Percentiles rank a stretch among this genome's conserved stretches.
phyloP scores from a whole-genome alignment of 1,140 invertebrate genomes.

The Pogonognathellus flavescens region DNA sequence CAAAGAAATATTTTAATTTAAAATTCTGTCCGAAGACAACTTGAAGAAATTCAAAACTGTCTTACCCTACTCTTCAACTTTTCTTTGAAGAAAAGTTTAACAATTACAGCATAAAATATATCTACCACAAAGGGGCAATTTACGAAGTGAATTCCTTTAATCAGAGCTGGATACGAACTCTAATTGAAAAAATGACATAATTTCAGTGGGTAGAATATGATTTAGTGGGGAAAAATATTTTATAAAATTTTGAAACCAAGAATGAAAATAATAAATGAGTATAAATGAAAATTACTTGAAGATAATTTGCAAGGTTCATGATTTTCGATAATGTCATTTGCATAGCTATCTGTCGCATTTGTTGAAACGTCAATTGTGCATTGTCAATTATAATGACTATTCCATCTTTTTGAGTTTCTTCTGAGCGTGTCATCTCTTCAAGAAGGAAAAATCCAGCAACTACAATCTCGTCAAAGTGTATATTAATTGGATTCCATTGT shows the following conservation, averaged over 20 bases:
- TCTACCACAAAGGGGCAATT: background rate
- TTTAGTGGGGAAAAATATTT: no score
- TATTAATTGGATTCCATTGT: background rate
- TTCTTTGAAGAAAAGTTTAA: background rate
- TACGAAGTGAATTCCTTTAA: background rate
- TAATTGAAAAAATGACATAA: background rate
- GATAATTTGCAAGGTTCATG: background rate
- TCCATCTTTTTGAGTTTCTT: background rate
- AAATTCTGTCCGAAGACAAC: background rate
- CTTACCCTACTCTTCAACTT: background rate
- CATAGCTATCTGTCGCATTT: background rate
- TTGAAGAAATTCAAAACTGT: background rate
- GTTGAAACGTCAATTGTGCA: background rate
- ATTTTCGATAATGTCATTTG: background rate
- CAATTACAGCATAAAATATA: background rate
- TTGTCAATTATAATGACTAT: background rate
- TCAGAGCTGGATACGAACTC: background rate
- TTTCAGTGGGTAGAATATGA: background rate
- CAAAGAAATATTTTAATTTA: background rate
- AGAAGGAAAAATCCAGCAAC: conserved; percentile 14
- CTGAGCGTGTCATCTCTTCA: conserved; percentile 3
- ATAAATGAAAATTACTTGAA: background rate
- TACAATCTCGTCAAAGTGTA: background rate
- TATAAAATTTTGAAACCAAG: no score
- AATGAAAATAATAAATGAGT: no score